Base-by-base conservation (phyloP, 2,113 vertebrate species). In the Datnioides undecimradiatus region DNA sequence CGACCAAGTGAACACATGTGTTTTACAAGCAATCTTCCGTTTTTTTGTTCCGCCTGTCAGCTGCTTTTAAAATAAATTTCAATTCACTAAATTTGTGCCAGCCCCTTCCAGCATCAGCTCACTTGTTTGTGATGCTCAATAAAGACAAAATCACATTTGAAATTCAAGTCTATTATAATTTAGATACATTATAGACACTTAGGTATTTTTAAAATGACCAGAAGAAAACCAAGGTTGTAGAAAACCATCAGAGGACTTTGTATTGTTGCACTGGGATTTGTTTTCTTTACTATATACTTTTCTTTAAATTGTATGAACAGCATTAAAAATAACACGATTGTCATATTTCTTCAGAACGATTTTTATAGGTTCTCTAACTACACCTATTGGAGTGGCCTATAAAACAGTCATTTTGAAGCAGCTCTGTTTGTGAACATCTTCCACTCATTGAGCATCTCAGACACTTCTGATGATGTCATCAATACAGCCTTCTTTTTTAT, bases 391-490 rank as follows among this genome's bases (percentile, higher is more conserved):
- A n/a, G 33, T 48, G 33, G 45, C 19, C 57, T 14, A 1, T 40
- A 25, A 41, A 25, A 33, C 2, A 41, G 27, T 62, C 9, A 19
- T 57, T 43, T 46, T 16, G 6, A 23, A 52, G n/a, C 10, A 8
- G 48, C 8, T 51, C 21, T 66, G 27, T 25, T 21, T 45, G 4
- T 45, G 8, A 40, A 38, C 33, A 5, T 11, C 52, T 27, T 51
- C 23, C 49, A 64, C 65, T 51, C 23, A n/a, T 1, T 0, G n/a
- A 54, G 33, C 34, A 46, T 38, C 46, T 52, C 38, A 31, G 51
- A 60, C 66, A 55, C 11, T 54, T 46, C 16, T 34, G 23, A 36
- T 77, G 52, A 81, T 23, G 19, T 31, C 1, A 67, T 55, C 27
- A 23, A 31, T 3, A 60, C 58, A 58, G 29, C 1, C 11, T 16